These are phyloP conservation scores for Sparidentex hasta DNA, from an alignment of 2,797 vertebrate genomes.

Conservation along the genomic window DNA sequence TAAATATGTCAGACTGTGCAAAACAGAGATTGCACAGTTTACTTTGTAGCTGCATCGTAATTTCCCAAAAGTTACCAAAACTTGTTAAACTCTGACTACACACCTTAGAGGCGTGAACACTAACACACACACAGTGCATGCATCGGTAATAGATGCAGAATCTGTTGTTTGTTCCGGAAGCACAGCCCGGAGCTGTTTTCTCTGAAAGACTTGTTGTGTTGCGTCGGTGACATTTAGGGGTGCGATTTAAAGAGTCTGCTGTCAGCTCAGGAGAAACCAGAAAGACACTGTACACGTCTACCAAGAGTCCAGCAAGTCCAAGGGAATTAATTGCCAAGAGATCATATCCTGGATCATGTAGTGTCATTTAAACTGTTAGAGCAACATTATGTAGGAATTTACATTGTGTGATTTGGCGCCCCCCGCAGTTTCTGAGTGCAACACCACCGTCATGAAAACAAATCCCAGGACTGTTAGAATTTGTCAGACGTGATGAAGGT, in stretches of 20 bases:
- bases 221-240: constrained; percentile 15
- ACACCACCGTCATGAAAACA: too few relatives aligned
- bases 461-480: too few relatives aligned
- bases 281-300: neutral
- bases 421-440: too few relatives aligned
- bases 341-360: neutral
- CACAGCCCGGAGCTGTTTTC: constrained; percentile 4
- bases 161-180: constrained; percentile 22
- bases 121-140: neutral
- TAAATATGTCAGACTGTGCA: constrained; percentile 11
- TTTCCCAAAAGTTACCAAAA: constrained; percentile 1
- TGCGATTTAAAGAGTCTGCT: constrained; percentile 22
- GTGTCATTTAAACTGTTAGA: neutral
- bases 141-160: constrained; percentile 11
- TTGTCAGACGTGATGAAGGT: too few relatives aligned
- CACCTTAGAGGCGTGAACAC: neutral
- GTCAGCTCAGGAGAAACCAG: neutral
- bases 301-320: neutral
- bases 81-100: neutral
- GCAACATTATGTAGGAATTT: too few relatives aligned
- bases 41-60: neutral
- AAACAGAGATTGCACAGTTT: neutral
- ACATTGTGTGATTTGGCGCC: too few relatives aligned
- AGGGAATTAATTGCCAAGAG: neutral
- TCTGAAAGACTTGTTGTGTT: neutral